These are phyloP conservation scores for Drosophila fuyamai DNA, from an alignment of 1,140 invertebrate genomes.

Conservation along the genomic window DNA sequence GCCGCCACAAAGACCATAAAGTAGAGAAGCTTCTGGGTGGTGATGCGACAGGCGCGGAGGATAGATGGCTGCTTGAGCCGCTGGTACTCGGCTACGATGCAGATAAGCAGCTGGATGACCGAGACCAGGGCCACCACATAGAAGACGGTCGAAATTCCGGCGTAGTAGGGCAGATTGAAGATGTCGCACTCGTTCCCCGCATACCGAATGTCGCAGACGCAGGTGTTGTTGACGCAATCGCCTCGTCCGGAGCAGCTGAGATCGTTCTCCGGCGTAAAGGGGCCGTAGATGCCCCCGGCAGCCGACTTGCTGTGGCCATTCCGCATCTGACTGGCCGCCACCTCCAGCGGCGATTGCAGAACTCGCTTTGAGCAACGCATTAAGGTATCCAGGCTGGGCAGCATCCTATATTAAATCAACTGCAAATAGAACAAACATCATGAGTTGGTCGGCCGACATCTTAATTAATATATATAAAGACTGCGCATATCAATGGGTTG, in stretches of 20 bases:
- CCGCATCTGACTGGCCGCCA: slow-evolving; percentile 56
- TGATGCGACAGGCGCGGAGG: slow-evolving; percentile 92
- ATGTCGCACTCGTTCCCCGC: slow-evolving; percentile 87
- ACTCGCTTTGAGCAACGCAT: slow-evolving; percentile 84
- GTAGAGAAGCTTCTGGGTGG: slow-evolving; percentile 96
- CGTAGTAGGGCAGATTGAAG: slow-evolving; percentile 88
- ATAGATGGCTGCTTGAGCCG: slow-evolving; percentile 93
- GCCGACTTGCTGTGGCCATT: slow-evolving; percentile 67
- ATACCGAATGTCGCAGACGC: slow-evolving; percentile 93
- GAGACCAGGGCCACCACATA: slow-evolving; percentile 94
- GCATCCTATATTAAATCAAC: slow-evolving; percentile 79
- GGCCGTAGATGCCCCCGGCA: slow-evolving; percentile 51
- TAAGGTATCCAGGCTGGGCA: slow-evolving; percentile 79
- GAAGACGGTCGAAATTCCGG: slow-evolving; percentile 92
- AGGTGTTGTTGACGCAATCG: slow-evolving; percentile 95
- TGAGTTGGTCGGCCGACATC: slow-evolving; percentile 9
- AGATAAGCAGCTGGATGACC: slow-evolving; percentile 93
- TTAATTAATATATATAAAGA: slow-evolving; percentile 62
- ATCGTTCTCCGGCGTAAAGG: slow-evolving; percentile 67
- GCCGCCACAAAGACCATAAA: slow-evolving; percentile 95
- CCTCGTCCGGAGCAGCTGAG: slow-evolving; percentile 89
- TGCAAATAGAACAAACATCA: slow-evolving; percentile 48
- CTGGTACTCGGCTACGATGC: slow-evolving; percentile 92
- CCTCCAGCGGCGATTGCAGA: slow-evolving; percentile 68
- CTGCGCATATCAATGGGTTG: slow-evolving; percentile 20